Base-by-base conservation (phyloP, 2,888 invertebrate species). In the Agrotis clavis region DNA sequence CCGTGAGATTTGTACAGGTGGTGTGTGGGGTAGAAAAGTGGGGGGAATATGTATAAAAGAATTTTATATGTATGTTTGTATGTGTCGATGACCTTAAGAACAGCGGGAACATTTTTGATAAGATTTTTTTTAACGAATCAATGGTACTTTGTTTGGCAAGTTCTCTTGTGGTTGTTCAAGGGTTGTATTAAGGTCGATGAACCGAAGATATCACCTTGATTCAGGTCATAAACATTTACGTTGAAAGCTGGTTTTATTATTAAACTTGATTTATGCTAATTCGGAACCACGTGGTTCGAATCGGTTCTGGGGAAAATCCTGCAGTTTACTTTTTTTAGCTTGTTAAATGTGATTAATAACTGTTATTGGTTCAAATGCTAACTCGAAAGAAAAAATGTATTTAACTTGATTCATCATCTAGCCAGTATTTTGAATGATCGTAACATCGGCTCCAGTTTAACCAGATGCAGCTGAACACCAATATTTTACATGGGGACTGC, bases 1-100 rank as follows among this genome's bases (percentile, higher is more conserved):
- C 66, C 67, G 75, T 30, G 70, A 79, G 83, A 87, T 88, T 88
- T 88, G 88, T 84, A 87, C 88, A 88, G 88, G 88, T 88, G 89
- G 85, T 79, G 75, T 7, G 41, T 67, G 48, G 89, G 89, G 86
- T 83, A 67, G 84, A 18, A 74, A 71, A 75, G 71, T 71, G 71
- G 65, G 81, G 81, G 83, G 85, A 66, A 63, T 66, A 60, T 74
- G 72, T 77, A 76, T 83, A 62, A 74, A 66, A 82, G 80, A 85
- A 80, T 82, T 79, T 82, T 51, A n/a, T 77, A 71, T 77, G 72
- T 83, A 74, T 80, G 83, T 82, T 77, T 83, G 63, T 76, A 63
- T 83, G 77, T 74, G 84, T 77, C 84, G 77, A 85, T 82, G 84
- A 86, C 83, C 84, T 85, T 71, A 53, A 7, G 16, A 74, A 59